Base-by-base conservation (phyloP, 2,113 vertebrate species). In the Romanogobio albipinnatus region DNA sequence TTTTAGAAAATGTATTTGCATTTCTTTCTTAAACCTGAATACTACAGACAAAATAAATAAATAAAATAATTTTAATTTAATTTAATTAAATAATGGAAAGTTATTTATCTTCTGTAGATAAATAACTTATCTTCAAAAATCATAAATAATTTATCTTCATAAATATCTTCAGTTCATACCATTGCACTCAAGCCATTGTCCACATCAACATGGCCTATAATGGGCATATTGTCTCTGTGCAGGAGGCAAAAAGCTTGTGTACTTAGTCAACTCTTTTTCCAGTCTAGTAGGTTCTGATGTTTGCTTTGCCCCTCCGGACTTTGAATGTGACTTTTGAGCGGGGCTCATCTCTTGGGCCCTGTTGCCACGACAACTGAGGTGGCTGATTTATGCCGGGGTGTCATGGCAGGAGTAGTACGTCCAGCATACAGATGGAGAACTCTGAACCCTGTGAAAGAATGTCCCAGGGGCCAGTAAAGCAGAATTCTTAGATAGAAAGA, bases 201-300 rank as follows among this genome's bases (percentile, higher is more conserved):
- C 81, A 76, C 7, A 83, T 43, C 53, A 82, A 89, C 79, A 71
- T 85, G 71, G 82, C 80, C 84, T 80, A 77, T 85, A 88, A 85
- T 75, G 85, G 88, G 87, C 87, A 82, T 85, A 90, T 93, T 91
- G 85, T 92, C 89, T 91, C 88, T 66, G 73, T 64, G 79, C 81
- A 89, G 83, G 66, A 88, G 89, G 87, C 81, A 92, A 86, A 91
- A 70, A 33, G 79, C 88, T 90, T 94, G 94, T 94, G 89, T 93
- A 92, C 90, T 92, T 91, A 93, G 93, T 90, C 89, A 71, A 91
- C 90, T 92, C 91, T 85, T 90, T 93, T 91, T 94, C 92, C 94
- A 94, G 93, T 94, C 94, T 94, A 90, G 92, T 92, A 89, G 90
- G 85, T 92, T 89, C 89, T 89, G 88, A 56, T 94, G 93, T 95